Percentiles rank a stretch among this genome's conserved stretches.
Evolutionary conservation across 2,113 vertebrate genomes (phyloP).

Genomic region (Morone chrysops): DNA sequence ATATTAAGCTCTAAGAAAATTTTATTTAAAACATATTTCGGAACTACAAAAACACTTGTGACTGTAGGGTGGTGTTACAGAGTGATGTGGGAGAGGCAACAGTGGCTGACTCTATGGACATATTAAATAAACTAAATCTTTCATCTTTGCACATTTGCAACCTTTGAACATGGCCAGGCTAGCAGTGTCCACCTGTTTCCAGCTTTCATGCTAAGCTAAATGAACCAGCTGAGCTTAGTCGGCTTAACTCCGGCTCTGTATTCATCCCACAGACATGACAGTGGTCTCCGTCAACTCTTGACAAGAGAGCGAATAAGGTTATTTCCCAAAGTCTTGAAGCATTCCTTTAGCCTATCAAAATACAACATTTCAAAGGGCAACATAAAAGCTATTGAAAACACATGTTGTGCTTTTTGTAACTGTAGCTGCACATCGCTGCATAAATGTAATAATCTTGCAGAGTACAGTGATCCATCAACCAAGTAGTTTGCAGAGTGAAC

Average conservation of each 20-base stretch:
- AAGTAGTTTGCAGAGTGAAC: not conserved
- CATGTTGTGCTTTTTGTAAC: not conserved
- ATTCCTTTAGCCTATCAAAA: not conserved
- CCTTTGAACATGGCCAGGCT: too few species aligned
- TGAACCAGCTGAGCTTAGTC: too few species aligned
- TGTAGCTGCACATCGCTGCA: not conserved
- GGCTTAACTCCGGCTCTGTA: too few species aligned
- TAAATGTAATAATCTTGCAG: not conserved
- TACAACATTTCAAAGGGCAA: not conserved
- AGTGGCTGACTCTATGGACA: too few species aligned
- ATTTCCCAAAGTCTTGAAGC: not conserved
- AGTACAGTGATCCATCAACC: not conserved
- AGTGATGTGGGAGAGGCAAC: too few species aligned
- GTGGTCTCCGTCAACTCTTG: not conserved
- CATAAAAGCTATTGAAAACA: not conserved
- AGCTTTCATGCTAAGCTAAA: too few species aligned
- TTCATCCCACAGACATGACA: too few species aligned
- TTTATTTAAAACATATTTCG: not conserved
- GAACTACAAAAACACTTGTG: too few species aligned
- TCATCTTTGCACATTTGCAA: too few species aligned
- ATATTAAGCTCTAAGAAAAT: not conserved
- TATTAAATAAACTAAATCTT: too few species aligned
- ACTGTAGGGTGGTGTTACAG: too few species aligned
- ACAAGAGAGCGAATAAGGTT: not conserved
- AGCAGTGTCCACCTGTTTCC: too few species aligned